Evolutionary conservation across 2,113 vertebrate species (phyloP).

Genomic region (Oryzias woworae): DNA sequence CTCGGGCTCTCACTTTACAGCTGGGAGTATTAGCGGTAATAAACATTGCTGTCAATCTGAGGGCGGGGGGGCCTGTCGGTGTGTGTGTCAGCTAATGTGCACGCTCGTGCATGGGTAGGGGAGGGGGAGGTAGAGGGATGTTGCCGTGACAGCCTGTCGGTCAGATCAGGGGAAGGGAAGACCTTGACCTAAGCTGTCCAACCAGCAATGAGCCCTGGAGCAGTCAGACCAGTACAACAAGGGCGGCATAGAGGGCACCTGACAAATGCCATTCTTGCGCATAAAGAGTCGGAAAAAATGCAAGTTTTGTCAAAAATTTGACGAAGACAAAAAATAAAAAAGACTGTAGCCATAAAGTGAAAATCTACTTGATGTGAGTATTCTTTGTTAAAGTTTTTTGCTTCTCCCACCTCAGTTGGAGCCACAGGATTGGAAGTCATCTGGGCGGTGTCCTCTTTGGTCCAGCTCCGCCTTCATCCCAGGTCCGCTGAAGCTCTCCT

Average conservation of each 20-base stretch:
- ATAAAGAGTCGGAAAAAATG: neutral
- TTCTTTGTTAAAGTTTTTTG: slow-evolving; percentile 17
- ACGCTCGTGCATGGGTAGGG: neutral
- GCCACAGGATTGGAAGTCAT: slow-evolving; percentile 20
- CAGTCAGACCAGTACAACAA: slow-evolving; percentile 74
- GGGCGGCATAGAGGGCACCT: slow-evolving; percentile 68
- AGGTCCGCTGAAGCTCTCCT: neutral
- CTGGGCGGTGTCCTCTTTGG: slow-evolving; percentile 4
- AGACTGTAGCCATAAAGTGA: too few relatives aligned
- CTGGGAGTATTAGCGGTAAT: slow-evolving; percentile 73
- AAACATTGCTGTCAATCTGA: slow-evolving; percentile 70
- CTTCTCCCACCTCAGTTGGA: slow-evolving; percentile 2
- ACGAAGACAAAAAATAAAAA: slow-evolving; percentile 1
- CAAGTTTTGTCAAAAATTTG: slow-evolving; percentile 3
- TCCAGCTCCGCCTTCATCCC: neutral
- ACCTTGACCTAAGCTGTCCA: slow-evolving; percentile 75
- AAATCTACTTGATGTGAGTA: neutral
- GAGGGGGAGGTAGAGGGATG: slow-evolving; percentile 23
- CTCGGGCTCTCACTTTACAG: slow-evolving; percentile 66
- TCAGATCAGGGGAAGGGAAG: slow-evolving; percentile 68
- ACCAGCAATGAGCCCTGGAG: slow-evolving; percentile 66
- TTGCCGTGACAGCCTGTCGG: slow-evolving; percentile 73
- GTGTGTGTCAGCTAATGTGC: slow-evolving; percentile 1
- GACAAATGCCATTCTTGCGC: neutral
- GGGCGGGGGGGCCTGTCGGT: slow-evolving; percentile 34